phyloP scores from a whole-genome alignment of 2,113 vertebrate species.

The Brachyhypopomus gauderio region DNA sequence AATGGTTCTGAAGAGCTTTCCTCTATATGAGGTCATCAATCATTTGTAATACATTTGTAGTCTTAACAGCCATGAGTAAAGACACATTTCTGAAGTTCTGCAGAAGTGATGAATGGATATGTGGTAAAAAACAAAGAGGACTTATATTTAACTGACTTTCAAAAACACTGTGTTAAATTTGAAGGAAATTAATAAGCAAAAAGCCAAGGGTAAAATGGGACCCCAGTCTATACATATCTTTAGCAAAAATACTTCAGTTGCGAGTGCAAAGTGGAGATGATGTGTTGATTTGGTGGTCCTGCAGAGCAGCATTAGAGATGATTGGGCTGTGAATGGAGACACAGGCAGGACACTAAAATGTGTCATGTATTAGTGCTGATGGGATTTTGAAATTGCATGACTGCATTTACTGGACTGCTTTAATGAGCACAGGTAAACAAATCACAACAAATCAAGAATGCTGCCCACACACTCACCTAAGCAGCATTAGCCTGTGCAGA shows the following conservation, averaged over 20 bases:
- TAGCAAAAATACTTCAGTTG: background rate
- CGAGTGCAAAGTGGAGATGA: background rate
- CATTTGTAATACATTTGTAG: no score
- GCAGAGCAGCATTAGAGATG: conserved; percentile 12
- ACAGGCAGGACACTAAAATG: conserved; percentile 32
- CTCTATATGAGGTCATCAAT: no score
- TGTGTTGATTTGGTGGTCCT: conserved; percentile 2
- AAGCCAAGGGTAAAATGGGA: no score
- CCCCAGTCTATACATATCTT: no score
- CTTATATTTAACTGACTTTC: no score
- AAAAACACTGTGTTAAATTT: no score
- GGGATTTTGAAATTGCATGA: conserved; percentile 45
- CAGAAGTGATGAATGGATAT: no score
- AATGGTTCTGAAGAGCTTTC: no score
- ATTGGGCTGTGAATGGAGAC: conserved; percentile 10
- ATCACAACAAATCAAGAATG: conserved; percentile 38
- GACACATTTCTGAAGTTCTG: no score
- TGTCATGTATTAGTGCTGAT: conserved; percentile 31
- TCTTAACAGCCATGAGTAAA: no score
- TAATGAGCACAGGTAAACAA: conserved; percentile 41
- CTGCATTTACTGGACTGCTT: conserved; percentile 48
- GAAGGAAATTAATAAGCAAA: no score
- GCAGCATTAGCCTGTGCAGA: background rate
- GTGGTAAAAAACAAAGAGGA: no score
- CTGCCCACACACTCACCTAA: background rate